Evolutionary conservation across 2,113 vertebrate genomes (phyloP).

Genomic region (Echinops telfairi): DNA sequence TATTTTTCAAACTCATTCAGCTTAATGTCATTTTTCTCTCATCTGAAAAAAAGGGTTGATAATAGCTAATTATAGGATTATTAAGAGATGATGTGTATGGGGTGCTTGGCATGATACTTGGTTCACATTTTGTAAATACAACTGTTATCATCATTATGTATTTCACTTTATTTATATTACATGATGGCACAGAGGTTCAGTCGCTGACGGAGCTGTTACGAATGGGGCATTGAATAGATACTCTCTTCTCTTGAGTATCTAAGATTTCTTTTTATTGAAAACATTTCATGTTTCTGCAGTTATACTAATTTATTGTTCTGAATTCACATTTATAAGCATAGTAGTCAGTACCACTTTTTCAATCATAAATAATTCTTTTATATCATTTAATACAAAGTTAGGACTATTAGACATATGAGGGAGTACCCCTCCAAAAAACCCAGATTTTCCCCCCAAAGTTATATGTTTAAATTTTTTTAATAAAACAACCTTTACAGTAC

Average conservation of each 20-base stretch:
- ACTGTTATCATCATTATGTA: background rate
- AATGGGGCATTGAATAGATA: background rate
- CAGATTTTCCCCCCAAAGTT: too few relatives aligned
- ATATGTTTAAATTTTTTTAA: too few relatives aligned
- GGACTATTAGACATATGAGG: slow-evolving; percentile 66
- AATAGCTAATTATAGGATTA: slow-evolving; percentile 31
- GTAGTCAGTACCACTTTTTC: slow-evolving; percentile 79
- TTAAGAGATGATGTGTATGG: slow-evolving; percentile 20
- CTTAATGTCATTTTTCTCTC: slow-evolving; percentile 25
- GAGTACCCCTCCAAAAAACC: too few relatives aligned
- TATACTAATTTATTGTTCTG: background rate
- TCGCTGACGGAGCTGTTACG: background rate
- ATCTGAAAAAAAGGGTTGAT: slow-evolving; percentile 34
- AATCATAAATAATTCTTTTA: slow-evolving; percentile 75
- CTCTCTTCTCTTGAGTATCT: background rate
- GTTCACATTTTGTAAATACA: slow-evolving; percentile 20
- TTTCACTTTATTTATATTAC: slow-evolving; percentile 49
- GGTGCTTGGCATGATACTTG: background rate
- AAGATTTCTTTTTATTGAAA: background rate
- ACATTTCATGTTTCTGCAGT: background rate
- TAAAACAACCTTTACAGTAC: too few relatives aligned
- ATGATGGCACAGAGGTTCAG: slow-evolving; percentile 18
- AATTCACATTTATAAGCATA: background rate
- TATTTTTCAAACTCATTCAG: slow-evolving; percentile 2
- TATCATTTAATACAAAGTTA: slow-evolving; percentile 77